Conservation (phyloP, 2,888 invertebrate species). For the Archips crataeganus region DNA sequence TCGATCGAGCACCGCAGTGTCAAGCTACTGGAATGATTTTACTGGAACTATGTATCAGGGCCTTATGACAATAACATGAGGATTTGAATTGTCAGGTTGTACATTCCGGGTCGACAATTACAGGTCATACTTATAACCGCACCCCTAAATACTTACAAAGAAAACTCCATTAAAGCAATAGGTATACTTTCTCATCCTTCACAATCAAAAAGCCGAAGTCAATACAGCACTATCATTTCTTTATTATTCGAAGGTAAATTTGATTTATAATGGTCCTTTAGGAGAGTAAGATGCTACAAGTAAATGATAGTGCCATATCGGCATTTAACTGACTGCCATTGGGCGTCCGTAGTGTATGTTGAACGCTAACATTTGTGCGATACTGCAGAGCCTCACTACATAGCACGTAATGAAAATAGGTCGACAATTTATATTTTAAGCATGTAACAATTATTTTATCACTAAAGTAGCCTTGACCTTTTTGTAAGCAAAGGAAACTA, state of each 20-base stretch:
- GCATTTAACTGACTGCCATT: background rate
- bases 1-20: too few relatives aligned
- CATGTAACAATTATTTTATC: background rate
- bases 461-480: background rate
- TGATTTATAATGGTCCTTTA: background rate
- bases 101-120: too few relatives aligned
- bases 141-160: background rate
- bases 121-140: too few relatives aligned
- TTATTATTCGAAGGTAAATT: background rate
- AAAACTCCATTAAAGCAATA: background rate
- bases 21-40: too few relatives aligned
- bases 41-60: too few relatives aligned
- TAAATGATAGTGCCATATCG: background rate
- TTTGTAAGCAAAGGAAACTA: too few relatives aligned
- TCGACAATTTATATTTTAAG: constrained; percentile 16
- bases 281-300: background rate
- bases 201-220: constrained; percentile 17
- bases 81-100: too few relatives aligned
- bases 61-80: too few relatives aligned
- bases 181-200: constrained; percentile 20
- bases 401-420: constrained; percentile 19
- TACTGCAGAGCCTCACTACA: constrained; percentile 52
- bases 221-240: background rate
- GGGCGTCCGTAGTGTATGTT: constrained; percentile 6
- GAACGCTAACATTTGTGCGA: constrained; percentile 74